Conservation (phyloP, 1,140 invertebrate genomes). For the Lepidurus apus region DNA sequence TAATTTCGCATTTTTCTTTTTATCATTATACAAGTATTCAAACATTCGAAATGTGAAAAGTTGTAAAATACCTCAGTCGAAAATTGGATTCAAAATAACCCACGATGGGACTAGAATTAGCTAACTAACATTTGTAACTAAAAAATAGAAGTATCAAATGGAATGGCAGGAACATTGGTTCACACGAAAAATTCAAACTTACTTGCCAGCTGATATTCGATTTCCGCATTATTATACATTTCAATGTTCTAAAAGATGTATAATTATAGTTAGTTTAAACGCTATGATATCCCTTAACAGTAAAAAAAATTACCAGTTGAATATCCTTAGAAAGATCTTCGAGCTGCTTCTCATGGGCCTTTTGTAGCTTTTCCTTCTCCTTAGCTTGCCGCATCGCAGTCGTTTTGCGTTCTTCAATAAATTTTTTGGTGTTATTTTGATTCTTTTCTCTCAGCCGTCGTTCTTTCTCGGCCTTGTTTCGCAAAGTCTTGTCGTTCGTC, state of each 20-base stretch:
- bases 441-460: conserved; percentile 88
- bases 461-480: conserved; percentile 96
- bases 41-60: background rate
- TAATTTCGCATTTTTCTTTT: background rate
- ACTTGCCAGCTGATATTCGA: conserved; percentile 81
- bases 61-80: background rate
- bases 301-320: conserved; percentile 62
- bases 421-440: conserved; percentile 98
- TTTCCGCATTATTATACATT: conserved; percentile 90
- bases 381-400: conserved; percentile 83
- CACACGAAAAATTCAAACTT: conserved; percentile 86
- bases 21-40: background rate
- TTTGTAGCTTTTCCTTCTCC: conserved; percentile 88
- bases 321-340: conserved; percentile 86
- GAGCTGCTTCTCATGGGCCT: conserved; percentile 85
- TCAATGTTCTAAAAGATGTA: conserved; percentile 71
- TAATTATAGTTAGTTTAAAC: conserved; percentile 35
- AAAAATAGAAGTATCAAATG: conserved; percentile 14
- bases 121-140: background rate
- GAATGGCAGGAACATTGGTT: conserved; percentile 38
- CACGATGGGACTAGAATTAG: background rate
- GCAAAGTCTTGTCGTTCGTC: conserved; percentile 89
- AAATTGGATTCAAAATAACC: background rate
- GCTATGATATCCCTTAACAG: conserved; percentile 27
- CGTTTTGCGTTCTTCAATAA: conserved; percentile 90